Percentiles rank a stretch among this genome's conserved stretches.
Evolutionary conservation across 30 jellyfish, hydroid and myxozoan species (phyloP).

Genomic region (Pelagia noctiluca): DNA sequence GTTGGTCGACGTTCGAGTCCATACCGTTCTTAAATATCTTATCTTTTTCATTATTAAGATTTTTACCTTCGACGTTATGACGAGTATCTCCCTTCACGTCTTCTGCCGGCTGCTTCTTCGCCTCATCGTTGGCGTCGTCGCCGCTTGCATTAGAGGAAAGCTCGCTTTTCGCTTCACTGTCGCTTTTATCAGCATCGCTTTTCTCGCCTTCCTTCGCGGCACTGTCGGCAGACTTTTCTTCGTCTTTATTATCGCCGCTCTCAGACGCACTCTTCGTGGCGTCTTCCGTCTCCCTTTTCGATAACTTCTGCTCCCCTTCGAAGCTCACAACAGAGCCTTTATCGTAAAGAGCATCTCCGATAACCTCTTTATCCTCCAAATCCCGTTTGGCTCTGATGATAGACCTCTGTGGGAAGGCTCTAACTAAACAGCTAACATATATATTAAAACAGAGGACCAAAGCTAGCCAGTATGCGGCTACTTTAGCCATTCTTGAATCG

Average conservation of each 20-base stretch:
- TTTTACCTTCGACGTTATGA: slow-evolving; percentile 76
- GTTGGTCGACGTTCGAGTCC: slow-evolving; percentile 94
- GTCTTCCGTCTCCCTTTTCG: slow-evolving; percentile 62
- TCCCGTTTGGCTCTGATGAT: slow-evolving; percentile 83
- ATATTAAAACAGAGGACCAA: slow-evolving; percentile 40
- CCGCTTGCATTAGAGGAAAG: slow-evolving; percentile 8
- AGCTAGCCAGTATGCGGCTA: slow-evolving; percentile 76
- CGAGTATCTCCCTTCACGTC: slow-evolving; percentile 66
- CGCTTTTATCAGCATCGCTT: slow-evolving; percentile 64
- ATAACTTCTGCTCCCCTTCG: slow-evolving; percentile 40
- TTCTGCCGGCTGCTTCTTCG: slow-evolving; percentile 11
- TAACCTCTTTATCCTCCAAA: slow-evolving; percentile 67
- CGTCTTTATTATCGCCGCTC: slow-evolving; percentile 15
- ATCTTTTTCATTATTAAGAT: slow-evolving; percentile 38
- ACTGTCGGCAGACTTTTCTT: slow-evolving; percentile 13
- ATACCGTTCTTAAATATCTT: slow-evolving; percentile 72
- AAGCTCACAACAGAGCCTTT: slow-evolving; percentile 4
- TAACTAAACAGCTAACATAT: slow-evolving; percentile 31
- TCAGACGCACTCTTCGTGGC: slow-evolving; percentile 6
- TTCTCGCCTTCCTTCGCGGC: slow-evolving; percentile 61
- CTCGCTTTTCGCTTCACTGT: slow-evolving; percentile 28
- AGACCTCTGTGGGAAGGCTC: slow-evolving; percentile 65
- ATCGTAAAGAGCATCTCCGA: slow-evolving; percentile 84
- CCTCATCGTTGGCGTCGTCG: slow-evolving; percentile 49
- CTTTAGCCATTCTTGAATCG: slow-evolving; percentile 54